Evolutionary conservation across 2,797 vertebrate genomes (phyloP).

Genomic region (Centroberyx gerrardi): DNA sequence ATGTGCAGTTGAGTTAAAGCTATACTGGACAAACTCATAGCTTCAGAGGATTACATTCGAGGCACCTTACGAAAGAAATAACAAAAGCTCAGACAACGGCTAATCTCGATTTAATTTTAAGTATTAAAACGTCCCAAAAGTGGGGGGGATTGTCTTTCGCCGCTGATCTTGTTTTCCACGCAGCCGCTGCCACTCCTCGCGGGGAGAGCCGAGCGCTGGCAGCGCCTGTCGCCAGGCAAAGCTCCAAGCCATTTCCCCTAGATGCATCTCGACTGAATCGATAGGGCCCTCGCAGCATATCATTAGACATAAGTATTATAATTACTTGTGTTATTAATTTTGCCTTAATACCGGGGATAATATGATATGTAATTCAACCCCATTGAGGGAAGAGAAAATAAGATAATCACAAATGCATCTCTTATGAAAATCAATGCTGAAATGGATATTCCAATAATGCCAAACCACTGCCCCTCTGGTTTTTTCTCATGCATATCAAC

Average conservation of each 20-base stretch:
- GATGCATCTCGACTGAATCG: constrained; percentile 79
- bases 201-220: constrained; percentile 42
- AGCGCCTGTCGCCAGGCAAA: constrained; percentile 74
- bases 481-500: constrained; percentile 82
- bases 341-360: constrained; percentile 84
- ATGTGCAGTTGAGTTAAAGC: constrained; percentile 8
- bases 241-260: constrained; percentile 68
- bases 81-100: constrained; percentile 34
- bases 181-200: constrained; percentile 30
- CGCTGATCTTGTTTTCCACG: constrained; percentile 54
- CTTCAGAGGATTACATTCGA: constrained; percentile 3
- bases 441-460: constrained; percentile 83
- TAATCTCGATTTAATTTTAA: constrained; percentile 39
- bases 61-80: constrained; percentile 24
- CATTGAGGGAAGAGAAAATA: constrained; percentile 83
- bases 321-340: constrained; percentile 88
- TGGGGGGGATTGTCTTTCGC: constrained; percentile 42
- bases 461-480: constrained; percentile 66
- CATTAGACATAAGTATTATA: constrained; percentile 86
- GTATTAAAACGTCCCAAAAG: constrained; percentile 46
- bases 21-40: constrained; percentile 13
- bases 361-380: constrained; percentile 84
- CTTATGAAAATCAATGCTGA: constrained; percentile 86
- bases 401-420: constrained; percentile 87
- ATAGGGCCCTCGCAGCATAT: constrained; percentile 80